These are phyloP conservation scores for Polymixis lichenea DNA, from an alignment of 2,888 invertebrate genomes.

Conservation along the genomic window DNA sequence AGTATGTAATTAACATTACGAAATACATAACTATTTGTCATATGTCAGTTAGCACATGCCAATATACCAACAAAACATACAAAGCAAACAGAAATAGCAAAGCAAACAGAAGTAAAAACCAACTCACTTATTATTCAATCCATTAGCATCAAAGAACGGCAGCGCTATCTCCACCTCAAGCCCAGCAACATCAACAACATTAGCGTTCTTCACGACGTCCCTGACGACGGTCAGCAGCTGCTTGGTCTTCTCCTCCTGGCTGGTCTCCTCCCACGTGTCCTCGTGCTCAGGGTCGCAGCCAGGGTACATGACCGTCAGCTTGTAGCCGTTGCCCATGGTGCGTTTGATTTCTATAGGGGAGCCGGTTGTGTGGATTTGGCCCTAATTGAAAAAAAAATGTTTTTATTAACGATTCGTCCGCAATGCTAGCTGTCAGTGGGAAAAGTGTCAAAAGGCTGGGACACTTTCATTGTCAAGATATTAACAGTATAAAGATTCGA, in stretches of 20 bases:
- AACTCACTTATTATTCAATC: slow-evolving; percentile 89
- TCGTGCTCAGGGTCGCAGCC: slow-evolving; percentile 30
- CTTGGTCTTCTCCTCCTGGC: slow-evolving; percentile 81
- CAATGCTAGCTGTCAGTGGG: background rate
- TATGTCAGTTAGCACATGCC: too few relatives aligned
- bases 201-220: slow-evolving; percentile 85
- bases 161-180: slow-evolving; percentile 84
- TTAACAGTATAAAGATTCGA: background rate
- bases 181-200: slow-evolving; percentile 80
- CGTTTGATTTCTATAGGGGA: slow-evolving; percentile 90
- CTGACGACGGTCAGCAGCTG: slow-evolving; percentile 81
- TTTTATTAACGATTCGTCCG: background rate
- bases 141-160: slow-evolving; percentile 89
- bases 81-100: too few relatives aligned
- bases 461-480: background rate
- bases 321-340: slow-evolving; percentile 90
- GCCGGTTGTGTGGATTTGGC: slow-evolving; percentile 90
- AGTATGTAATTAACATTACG: too few relatives aligned
- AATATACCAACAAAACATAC: too few relatives aligned
- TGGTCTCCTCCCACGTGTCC: slow-evolving; percentile 59
- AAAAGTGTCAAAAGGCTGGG: background rate
- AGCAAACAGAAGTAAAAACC: background rate
- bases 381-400: slow-evolving; percentile 71
- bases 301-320: slow-evolving; percentile 86
- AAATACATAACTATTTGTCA: too few relatives aligned